Evolutionary conservation across 1,140 invertebrate genomes (phyloP).

Genomic region (Eciton burchellii): DNA sequence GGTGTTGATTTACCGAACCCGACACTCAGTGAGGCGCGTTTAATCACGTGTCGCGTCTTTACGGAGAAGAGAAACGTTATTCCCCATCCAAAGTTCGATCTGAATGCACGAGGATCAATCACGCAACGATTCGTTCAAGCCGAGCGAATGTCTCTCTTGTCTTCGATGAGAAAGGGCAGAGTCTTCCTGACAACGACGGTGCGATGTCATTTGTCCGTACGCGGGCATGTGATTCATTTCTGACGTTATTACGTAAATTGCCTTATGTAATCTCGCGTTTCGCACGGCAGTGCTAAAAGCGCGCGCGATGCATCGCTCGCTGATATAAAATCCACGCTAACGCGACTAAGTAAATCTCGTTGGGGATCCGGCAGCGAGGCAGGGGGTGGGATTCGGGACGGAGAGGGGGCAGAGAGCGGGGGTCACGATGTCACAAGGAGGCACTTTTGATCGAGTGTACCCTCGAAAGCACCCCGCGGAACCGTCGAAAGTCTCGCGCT

Average conservation of each 20-base stretch:
- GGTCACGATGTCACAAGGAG: constrained; percentile 58
- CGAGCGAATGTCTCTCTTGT: too few relatives aligned
- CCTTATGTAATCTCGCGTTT: neutral
- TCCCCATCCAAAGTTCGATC: too few relatives aligned
- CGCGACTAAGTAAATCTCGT: constrained; percentile 29
- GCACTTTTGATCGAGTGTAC: constrained; percentile 67
- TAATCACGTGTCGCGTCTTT: too few relatives aligned
- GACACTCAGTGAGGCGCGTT: neutral
- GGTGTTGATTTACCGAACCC: neutral
- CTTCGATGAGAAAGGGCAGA: too few relatives aligned
- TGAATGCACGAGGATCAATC: too few relatives aligned
- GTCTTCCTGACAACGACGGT: too few relatives aligned
- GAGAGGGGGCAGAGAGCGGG: neutral
- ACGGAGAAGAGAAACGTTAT: too few relatives aligned
- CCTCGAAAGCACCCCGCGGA: constrained; percentile 61
- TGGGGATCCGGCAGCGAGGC: neutral
- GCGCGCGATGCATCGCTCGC: neutral
- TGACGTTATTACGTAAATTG: constrained; percentile 2
- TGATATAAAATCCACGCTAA: constrained; percentile 23
- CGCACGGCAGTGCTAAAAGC: neutral
- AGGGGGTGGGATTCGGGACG: too few relatives aligned
- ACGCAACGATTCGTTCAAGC: too few relatives aligned
- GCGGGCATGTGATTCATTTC: neutral
- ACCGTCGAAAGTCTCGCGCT: constrained; percentile 55
- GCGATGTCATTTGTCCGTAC: neutral